Conservation (phyloP, 2,888 invertebrate species). For the Cerastis rubricosa region DNA sequence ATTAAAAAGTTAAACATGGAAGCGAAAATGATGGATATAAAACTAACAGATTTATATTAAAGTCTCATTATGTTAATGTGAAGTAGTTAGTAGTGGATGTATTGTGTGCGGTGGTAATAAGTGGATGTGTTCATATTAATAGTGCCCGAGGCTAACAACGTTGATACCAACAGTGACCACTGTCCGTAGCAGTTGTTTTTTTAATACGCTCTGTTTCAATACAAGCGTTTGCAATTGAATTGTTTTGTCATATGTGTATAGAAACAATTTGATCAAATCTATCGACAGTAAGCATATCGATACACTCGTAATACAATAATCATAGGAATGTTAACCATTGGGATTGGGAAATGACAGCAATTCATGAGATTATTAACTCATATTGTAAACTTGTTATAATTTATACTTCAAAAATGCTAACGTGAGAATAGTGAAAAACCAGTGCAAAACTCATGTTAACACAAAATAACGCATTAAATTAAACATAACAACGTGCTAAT, state of each 20-base stretch:
- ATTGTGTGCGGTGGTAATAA: slow-evolving; percentile 43
- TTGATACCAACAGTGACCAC: slow-evolving; percentile 7
- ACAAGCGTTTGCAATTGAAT: slow-evolving; percentile 12
- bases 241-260: neutral
- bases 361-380: no score
- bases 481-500: slow-evolving; percentile 13
- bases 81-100: slow-evolving; percentile 52
- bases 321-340: neutral
- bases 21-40: slow-evolving; percentile 28
- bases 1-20: slow-evolving; percentile 29
- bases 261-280: neutral
- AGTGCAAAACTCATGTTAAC: neutral
- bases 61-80: slow-evolving; percentile 39
- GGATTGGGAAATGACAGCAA: no score
- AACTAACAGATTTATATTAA: slow-evolving; percentile 40
- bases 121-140: slow-evolving; percentile 54
- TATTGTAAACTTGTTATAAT: neutral
- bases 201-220: slow-evolving; percentile 26
- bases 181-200: slow-evolving; percentile 4
- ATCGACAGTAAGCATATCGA: neutral
- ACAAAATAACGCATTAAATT: neutral
- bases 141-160: slow-evolving; percentile 40
- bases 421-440: neutral
- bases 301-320: neutral
- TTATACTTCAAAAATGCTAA: neutral